Percentiles rank a stretch among this genome's conserved stretches.
Conservation (phyloP, 2,797 vertebrate species). For the Sebastolobus altivelis region DNA sequence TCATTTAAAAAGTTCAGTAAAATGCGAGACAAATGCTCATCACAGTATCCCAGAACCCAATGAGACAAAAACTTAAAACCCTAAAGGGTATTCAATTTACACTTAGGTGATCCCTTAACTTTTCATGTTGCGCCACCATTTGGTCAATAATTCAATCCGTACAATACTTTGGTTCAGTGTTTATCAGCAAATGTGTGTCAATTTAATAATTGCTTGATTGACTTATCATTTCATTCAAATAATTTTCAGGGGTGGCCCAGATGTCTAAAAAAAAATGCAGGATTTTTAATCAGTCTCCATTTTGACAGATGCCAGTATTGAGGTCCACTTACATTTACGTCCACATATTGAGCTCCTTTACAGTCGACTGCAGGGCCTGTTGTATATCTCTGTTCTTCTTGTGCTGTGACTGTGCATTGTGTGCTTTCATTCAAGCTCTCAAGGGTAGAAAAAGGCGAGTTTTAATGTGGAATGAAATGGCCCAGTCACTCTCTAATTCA, state of each 20-base stretch:
- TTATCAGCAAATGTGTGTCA: background rate
- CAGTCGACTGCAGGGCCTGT: slow-evolving; percentile 3
- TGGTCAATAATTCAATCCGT: background rate
- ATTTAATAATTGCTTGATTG: background rate
- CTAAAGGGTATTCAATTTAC: background rate
- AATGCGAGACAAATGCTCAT: slow-evolving; percentile 11
- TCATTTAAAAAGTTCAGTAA: slow-evolving; percentile 11
- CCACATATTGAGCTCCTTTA: background rate
- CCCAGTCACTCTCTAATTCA: slow-evolving; percentile 22
- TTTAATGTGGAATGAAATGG: slow-evolving; percentile 28
- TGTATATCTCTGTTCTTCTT: slow-evolving; percentile 13
- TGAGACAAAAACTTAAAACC: background rate
- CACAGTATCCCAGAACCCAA: background rate
- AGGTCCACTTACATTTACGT: no score
- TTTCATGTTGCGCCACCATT: background rate
- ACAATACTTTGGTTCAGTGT: background rate
- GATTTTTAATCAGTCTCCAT: background rate
- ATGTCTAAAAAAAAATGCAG: background rate
- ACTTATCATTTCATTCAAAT: background rate
- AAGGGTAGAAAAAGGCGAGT: slow-evolving; percentile 11
- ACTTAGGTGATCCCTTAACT: background rate
- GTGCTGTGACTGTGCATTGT: slow-evolving; percentile 5
- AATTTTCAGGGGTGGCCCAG: background rate
- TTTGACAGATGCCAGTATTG: background rate
- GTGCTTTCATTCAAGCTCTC: slow-evolving; percentile 23